A percentile compares a stretch with the other conserved stretches of the same genome.
phyloP scores from a whole-genome alignment of 1,140 invertebrate species.

The Nilaparvata lugens region DNA sequence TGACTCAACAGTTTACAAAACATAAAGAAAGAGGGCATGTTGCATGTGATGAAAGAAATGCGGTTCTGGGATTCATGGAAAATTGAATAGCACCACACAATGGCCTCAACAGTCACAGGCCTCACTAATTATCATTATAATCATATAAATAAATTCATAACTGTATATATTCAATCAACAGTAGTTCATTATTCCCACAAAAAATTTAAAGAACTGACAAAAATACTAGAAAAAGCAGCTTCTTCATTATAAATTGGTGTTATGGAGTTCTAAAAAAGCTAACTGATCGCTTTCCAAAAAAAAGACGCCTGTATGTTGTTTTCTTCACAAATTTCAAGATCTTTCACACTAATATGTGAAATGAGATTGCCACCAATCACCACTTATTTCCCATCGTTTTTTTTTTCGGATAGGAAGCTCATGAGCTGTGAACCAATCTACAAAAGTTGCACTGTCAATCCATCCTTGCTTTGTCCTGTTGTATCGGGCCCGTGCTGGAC shows the following conservation, averaged over 20 bases:
- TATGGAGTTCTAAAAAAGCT: too few relatives aligned
- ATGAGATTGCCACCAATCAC: constrained; percentile 34
- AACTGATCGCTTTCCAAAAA: too few relatives aligned
- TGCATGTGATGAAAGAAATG: too few relatives aligned
- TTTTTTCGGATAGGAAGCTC: constrained; percentile 27
- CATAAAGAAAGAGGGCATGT: too few relatives aligned
- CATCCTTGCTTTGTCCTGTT: constrained; percentile 26
- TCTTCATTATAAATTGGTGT: background rate
- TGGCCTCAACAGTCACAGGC: too few relatives aligned
- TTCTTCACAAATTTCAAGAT: constrained; percentile 29
- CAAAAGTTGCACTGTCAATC: constrained; percentile 25
- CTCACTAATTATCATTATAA: too few relatives aligned
- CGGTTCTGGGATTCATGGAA: too few relatives aligned
- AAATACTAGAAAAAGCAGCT: background rate
- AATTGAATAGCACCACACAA: too few relatives aligned
- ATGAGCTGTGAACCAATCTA: constrained; percentile 25
- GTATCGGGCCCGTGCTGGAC: constrained; percentile 28
- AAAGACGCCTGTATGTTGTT: constrained; percentile 32
- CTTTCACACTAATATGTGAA: constrained; percentile 30
- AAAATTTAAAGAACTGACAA: background rate
- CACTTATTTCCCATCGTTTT: constrained; percentile 26
- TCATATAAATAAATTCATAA: background rate
- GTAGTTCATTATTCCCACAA: background rate
- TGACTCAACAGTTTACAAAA: too few relatives aligned
- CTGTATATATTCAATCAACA: constrained; percentile 2